phyloP scores from a whole-genome alignment of 1,140 invertebrate genomes.

The Glossosoma conforme region DNA sequence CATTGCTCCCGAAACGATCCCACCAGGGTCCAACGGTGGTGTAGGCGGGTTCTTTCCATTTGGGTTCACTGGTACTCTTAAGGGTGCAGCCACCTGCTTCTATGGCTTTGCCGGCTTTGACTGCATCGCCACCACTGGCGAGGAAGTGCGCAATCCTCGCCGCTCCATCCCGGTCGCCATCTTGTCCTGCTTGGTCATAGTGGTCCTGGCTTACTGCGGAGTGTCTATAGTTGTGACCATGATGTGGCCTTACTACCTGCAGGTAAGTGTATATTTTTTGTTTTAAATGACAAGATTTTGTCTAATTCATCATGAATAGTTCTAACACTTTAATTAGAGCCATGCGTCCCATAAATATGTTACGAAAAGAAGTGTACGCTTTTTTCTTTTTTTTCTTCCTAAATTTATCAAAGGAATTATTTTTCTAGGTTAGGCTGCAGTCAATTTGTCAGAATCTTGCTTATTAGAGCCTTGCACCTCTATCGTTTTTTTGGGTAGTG shows the following conservation, averaged over 20 bases:
- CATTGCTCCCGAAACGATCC: slow-evolving; percentile 16
- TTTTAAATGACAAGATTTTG: no score
- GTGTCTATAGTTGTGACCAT: slow-evolving; percentile 79
- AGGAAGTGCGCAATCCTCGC: slow-evolving; percentile 83
- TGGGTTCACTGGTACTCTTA: slow-evolving; percentile 60
- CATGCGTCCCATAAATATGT: no score
- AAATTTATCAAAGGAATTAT: no score
- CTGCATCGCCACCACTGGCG: slow-evolving; percentile 81
- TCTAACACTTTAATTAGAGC: no score
- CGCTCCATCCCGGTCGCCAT: slow-evolving; percentile 84
- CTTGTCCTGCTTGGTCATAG: slow-evolving; percentile 70
- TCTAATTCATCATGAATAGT: no score
- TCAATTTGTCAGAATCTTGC: no score
- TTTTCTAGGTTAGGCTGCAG: no score
- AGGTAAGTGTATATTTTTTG: slow-evolving; percentile 40
- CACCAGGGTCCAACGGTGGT: slow-evolving; percentile 34
- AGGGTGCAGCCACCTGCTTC: slow-evolving; percentile 88
- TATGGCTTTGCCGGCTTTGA: slow-evolving; percentile 95
- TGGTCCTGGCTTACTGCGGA: slow-evolving; percentile 78
- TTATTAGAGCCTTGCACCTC: no score
- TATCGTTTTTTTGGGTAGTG: no score
- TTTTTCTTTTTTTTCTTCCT: no score
- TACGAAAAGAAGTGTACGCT: no score
- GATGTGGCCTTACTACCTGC: slow-evolving; percentile 76
- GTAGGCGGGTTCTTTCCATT: slow-evolving; percentile 64